Percentiles rank a stretch among this genome's conserved stretches.
Conservation (phyloP, 37 sponge, comb jelly and placozoan genomes). For the Bolinopsis microptera region DNA sequence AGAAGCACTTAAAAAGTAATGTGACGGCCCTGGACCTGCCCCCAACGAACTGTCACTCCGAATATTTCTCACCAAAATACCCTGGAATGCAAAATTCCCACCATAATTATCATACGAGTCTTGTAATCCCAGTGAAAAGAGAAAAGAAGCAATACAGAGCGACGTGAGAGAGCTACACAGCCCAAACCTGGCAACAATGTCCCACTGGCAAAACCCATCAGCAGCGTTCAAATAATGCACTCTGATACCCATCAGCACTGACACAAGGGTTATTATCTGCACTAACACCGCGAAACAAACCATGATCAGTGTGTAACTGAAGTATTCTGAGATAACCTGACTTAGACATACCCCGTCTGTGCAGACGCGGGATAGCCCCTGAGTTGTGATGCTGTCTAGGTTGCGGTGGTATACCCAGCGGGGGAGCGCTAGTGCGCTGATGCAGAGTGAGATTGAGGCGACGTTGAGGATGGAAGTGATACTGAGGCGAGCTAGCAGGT, state of each 20-base stretch:
- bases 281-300: slow-evolving; percentile 24
- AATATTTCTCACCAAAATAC: not conserved
- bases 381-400: not conserved
- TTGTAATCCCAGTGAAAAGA: not conserved
- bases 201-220: slow-evolving; percentile 47
- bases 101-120: not conserved
- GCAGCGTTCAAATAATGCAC: not conserved
- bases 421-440: not conserved
- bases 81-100: not conserved
- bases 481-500: not conserved
- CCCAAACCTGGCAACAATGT: slow-evolving; percentile 42
- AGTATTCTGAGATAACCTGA: slow-evolving; percentile 5
- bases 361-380: not conserved
- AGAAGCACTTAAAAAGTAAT: not conserved
- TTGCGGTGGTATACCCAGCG: not conserved
- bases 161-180: slow-evolving; percentile 31
- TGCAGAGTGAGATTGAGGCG: slow-evolving; percentile 9
- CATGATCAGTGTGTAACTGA: slow-evolving; percentile 33
- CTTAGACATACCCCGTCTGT: not conserved
- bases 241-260: slow-evolving; percentile 2
- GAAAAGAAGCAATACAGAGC: slow-evolving; percentile 31
- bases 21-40: not conserved
- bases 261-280: not conserved
- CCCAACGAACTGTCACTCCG: not conserved
- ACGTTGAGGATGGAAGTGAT: not conserved